Base-by-base conservation (phyloP, 2,888 invertebrate species). In the Meghimatium bilineatum region DNA sequence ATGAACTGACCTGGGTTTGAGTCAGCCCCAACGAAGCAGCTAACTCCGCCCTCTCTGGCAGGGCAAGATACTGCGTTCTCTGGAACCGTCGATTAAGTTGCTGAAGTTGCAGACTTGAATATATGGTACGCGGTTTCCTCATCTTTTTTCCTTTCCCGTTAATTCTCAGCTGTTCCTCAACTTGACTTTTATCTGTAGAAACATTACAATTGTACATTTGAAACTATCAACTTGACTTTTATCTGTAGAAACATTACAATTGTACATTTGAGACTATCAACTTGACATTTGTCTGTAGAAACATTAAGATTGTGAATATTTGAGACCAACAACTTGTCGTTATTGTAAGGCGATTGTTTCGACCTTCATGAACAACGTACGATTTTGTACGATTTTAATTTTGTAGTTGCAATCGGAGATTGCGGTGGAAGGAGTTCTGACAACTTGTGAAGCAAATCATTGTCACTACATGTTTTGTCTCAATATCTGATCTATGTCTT, bases 41-140 rank as follows among this genome's bases (percentile, higher is more conserved):
- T 87, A 99, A 95, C 94, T 99, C 99, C 10, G 99, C 99, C 93
- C 99, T 95, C 95, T 99, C 99, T 26, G 99, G 99, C 93, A 99
- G 95, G 85, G 99, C 99, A 93, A 99, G 96, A 95, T 99, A 99
- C 95, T 99, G 99, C 90, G 99, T 99, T 94, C 99, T 95, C 95
- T 98, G 98, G 95, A 99, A 99, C 95, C 99, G 95, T 94, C 99
- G 96, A 95, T 99, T 99, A 91, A 99, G 95, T 95, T 99, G 98
- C 94, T 99, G 99, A 60, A 99, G 96, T 94, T 99, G 99, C 87
- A 99, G 95, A 93, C 98, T 98, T 94, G 98, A 98, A 95, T 99
- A 99, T 94, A 99, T 99, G 91, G 99, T 99, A 91, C 99, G 95
- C 26, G 99, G 99, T 95, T 99, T 99, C 92, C 99, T 95, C 97